Base-by-base conservation (phyloP, 2,797 vertebrate species). In the Spinibarbus caldwelli region DNA sequence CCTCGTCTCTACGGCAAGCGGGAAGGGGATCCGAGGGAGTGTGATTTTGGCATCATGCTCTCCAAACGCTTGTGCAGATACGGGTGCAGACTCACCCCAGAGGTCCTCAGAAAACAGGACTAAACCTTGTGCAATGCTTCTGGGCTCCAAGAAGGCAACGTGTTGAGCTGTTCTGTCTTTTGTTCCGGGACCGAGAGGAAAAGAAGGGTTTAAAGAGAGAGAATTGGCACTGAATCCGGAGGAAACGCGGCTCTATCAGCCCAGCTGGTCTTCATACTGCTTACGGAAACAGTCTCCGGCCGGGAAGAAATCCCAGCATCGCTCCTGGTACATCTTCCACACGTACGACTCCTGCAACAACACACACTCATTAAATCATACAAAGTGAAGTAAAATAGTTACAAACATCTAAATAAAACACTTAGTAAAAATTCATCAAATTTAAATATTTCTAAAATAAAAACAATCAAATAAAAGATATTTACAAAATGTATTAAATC, bases 251-350 rank as follows among this genome's bases (percentile, higher is more conserved):
- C 41, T 29, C 31, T 7, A 92, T 89, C 96, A 99, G 86, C 97
- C 96, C 73, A 99, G 96, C 91, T 96, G 98, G 93, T 99, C 98
- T 91, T 99, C 98, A 1, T 99, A 99, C 89, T 99, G 98, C 95
- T 99, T 99, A 62, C 98, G 96, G 93, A 99, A 99, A 93, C 98
- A 99, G 89, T 99, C 98, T 31, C 98, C 98, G 36, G 98, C 98
- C 6, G 98, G 98, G 93, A 99, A 99, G 88, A 99, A 99, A 89
- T 99, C 98, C 98, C 98, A 99, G 10, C 96, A 97, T 90, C 98
- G 95, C 93, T 99, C 97, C 93, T 99, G 98, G 91, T 99, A 99
- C 98, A 99, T 99, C 95, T 99, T 99, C 98, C 98, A 99, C 86
- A 99, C 98, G 1, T 98, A 99, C 0, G 98, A 99, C 91, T 99